Base-by-base conservation (phyloP, 2,113 vertebrate species). In the Columbina picui region DNA sequence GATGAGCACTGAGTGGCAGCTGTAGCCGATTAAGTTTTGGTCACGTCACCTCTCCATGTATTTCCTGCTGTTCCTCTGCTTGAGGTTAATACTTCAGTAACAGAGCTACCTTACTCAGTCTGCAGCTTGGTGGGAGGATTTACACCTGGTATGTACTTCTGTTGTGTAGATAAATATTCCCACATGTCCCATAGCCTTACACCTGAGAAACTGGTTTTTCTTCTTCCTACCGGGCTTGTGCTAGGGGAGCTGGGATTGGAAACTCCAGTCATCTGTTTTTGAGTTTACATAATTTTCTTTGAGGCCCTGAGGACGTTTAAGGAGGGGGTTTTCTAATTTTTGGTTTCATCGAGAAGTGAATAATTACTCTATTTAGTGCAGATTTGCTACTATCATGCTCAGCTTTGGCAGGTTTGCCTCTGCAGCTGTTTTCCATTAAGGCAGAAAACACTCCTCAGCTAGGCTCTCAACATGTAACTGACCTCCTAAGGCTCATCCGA, bases 371-470 rank as follows among this genome's bases (percentile, higher is more conserved):
- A 43, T 53, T 38, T 32, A 84, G 74, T 34, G 30, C 65, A 91
- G 69, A 79, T 94, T 82, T 78, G 43, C 77, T 89, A 65, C 41
- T 78, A 41, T 32, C 34, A 52, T n/a, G 21, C 43, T 82, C 57
- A 71, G 45, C 27, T 73, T 96, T 95, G 89, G 87, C 93, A 95
- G 57, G 38, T 94, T 93, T 94, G 59, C 65, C 69, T 82, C 57
- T 89, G 93, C 95, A 96, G 88, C 84, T 96, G 93, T 89, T 95
- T 94, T 79, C 84, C 83, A 89, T 96, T 97, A 92, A 92, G 75
- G 76, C 70, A 88, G 67, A 91, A 94, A 95, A 70, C n/a, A 39
- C 67, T 76, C 61, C 34, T 65, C 57, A 84, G 1, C 64, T 63
- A 69, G 79, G 73, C 43, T 94, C 84, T 65, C 65, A 59, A 81